Base-by-base conservation (phyloP, 2,888 invertebrate species). In the Megamerina dolium region DNA sequence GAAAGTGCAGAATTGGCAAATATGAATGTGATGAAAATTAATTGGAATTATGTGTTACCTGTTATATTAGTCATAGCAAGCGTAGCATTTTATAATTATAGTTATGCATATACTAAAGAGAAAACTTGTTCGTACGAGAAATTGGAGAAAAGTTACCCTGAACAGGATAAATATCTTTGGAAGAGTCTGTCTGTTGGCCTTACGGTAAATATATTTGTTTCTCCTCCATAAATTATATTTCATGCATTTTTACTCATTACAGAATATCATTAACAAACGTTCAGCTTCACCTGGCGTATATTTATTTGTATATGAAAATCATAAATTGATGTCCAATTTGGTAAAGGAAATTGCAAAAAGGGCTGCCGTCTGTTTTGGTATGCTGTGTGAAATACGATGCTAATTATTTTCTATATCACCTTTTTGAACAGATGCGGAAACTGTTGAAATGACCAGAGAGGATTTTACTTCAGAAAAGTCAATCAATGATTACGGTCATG, bases 351-450 rank as follows among this genome's bases (percentile, higher is more conserved):
- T 70, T 44, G 67, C 61, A 0, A 1, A 8, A 2, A 47, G 56
- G 8, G 47, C 67, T 0, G 58, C 67, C 0, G 8, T 13, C 1
- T 70, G 70, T 41, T 65, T 64, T 47, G 61, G 69, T 68, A 51
- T 48, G 23, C 31, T 31, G 18, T 9, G 13, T 5, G 5, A 16
- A 29, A 12, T 21, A 19, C 21, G 14, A 12, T 5, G 12, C 5
- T 38, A 20, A 26, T 14, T 14, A 19, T 14, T 14, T 16, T 16
- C 5, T n/a, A 37, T 23, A 12, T 27, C 4, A 3, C 13, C 30
- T 14, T 2, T 10, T 29, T 8, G 35, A 40, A 16, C 5, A 19
- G 12, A 19, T 34, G 20, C 4, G 23, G 26, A 35, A 13, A 58
- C 58, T 0, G 49, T 66, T 4, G 50, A 54, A 41, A 59, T 65